phyloP scores from a whole-genome alignment of 2,113 vertebrate genomes.

The Tenrec ecaudatus region DNA sequence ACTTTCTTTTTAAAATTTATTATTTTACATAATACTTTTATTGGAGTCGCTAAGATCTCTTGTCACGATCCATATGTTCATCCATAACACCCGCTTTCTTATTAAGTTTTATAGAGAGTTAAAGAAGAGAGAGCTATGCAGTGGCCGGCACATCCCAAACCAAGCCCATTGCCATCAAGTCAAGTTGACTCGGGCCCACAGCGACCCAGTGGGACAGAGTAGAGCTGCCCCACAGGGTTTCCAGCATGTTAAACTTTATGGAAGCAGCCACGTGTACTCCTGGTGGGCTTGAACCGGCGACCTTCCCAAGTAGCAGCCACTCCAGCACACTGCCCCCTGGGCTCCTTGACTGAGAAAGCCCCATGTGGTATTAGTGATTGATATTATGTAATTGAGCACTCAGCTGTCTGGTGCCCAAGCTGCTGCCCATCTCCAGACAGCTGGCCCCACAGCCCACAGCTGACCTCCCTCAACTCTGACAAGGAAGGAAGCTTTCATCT shows the following conservation, averaged over 20 bases:
- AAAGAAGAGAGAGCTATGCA: not conserved
- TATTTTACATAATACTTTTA: too few relatives aligned
- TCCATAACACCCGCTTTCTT: conserved; percentile 24
- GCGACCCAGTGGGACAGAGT: not conserved
- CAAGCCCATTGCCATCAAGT: not conserved
- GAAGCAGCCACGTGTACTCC: not conserved
- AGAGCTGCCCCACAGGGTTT: not conserved
- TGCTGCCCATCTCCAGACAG: not conserved
- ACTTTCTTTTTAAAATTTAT: not conserved
- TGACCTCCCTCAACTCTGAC: conserved; percentile 26
- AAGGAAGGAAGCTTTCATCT: conserved; percentile 35
- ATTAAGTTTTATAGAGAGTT: not conserved
- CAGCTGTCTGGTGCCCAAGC: not conserved
- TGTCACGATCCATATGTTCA: too few relatives aligned
- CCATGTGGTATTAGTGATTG: conserved; percentile 19
- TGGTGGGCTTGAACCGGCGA: not conserved
- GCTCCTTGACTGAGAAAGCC: not conserved
- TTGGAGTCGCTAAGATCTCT: too few relatives aligned
- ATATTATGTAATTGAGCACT: conserved; percentile 36
- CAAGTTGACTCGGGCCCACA: not conserved
- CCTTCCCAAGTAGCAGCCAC: not conserved
- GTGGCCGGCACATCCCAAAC: not conserved
- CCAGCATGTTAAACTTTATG: not conserved
- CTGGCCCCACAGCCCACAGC: not conserved
- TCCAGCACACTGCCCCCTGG: not conserved